phyloP scores from a whole-genome alignment of 2,888 invertebrate species.

The Latheticus oryzae region DNA sequence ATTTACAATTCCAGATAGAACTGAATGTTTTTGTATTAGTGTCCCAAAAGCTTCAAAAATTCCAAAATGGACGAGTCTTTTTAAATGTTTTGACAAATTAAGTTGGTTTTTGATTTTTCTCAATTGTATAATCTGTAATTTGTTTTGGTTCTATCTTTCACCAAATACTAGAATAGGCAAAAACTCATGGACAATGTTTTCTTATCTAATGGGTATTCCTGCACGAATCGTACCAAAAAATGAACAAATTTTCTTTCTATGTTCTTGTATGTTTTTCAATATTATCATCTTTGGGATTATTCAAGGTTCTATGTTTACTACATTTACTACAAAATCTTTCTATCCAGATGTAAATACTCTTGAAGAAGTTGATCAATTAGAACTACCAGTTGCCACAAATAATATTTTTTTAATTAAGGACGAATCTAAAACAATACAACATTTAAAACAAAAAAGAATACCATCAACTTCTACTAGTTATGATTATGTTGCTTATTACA shows the following conservation, averaged over 20 bases:
- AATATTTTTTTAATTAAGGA: slow-evolving; percentile 47
- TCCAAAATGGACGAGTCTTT: slow-evolving; percentile 64
- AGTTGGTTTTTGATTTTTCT: slow-evolving; percentile 12
- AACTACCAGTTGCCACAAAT: slow-evolving; percentile 60
- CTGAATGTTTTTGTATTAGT: slow-evolving; percentile 64
- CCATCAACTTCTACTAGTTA: not conserved
- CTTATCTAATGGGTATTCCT: slow-evolving; percentile 8
- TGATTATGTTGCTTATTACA: slow-evolving; percentile 3
- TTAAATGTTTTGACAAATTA: slow-evolving; percentile 6
- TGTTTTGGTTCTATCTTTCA: slow-evolving; percentile 17
- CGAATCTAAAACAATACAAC: slow-evolving; percentile 44
- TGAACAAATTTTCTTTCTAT: slow-evolving; percentile 3
- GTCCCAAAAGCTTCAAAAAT: slow-evolving; percentile 63
- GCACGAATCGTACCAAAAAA: not conserved
- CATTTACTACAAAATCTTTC: slow-evolving; percentile 63
- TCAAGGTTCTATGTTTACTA: slow-evolving; percentile 64
- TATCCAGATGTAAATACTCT: slow-evolving; percentile 65
- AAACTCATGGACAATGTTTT: slow-evolving; percentile 13
- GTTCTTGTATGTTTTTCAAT: slow-evolving; percentile 56
- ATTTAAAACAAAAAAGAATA: slow-evolving; percentile 48
- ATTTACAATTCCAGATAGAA: slow-evolving; percentile 60
- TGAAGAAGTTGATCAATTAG: slow-evolving; percentile 62
- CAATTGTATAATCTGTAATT: not conserved
- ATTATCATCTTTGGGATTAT: slow-evolving; percentile 63
- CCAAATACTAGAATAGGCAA: not conserved